These are phyloP conservation scores for Cranoglanis bouderius DNA, from an alignment of 2,113 vertebrate genomes.

Conservation along the genomic window DNA sequence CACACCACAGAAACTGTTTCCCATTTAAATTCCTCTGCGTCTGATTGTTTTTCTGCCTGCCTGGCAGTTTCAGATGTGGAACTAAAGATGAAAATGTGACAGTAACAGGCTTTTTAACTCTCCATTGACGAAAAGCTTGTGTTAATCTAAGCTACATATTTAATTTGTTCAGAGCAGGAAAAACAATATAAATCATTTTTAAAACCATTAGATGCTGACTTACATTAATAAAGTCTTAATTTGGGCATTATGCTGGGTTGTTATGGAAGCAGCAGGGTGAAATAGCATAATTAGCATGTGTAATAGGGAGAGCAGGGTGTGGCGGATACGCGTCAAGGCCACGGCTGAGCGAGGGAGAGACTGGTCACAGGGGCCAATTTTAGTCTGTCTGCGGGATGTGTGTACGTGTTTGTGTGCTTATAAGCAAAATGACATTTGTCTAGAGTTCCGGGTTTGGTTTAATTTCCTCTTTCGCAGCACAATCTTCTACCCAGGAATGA, in stretches of 20 bases:
- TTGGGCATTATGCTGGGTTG: slow-evolving; percentile 99
- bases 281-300: slow-evolving; percentile 99
- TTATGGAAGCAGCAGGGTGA: slow-evolving; percentile 99
- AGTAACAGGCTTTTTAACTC: slow-evolving; percentile 95
- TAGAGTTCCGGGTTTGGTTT: not conserved
- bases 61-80: slow-evolving; percentile 82
- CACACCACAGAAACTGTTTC: slow-evolving; percentile 6
- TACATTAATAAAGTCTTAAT: slow-evolving; percentile 99
- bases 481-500: not conserved
- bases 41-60: slow-evolving; percentile 77
- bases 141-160: slow-evolving; percentile 99
- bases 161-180: slow-evolving; percentile 99
- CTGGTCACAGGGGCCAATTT: slow-evolving; percentile 47
- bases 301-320: slow-evolving; percentile 96
- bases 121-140: slow-evolving; percentile 96
- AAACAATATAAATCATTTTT: slow-evolving; percentile 99
- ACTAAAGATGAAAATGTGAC: slow-evolving; percentile 91
- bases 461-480: not conserved
- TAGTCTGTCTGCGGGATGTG: slow-evolving; percentile 25
- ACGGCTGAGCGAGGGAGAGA: slow-evolving; percentile 42
- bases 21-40: slow-evolving; percentile 69
- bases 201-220: slow-evolving; percentile 99
- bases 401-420: slow-evolving; percentile 26
- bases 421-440: slow-evolving; percentile 19
- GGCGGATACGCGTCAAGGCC: slow-evolving; percentile 54